Evolutionary conservation across 2,113 vertebrate genomes (phyloP).

Genomic region (Calidris pygmaea): DNA sequence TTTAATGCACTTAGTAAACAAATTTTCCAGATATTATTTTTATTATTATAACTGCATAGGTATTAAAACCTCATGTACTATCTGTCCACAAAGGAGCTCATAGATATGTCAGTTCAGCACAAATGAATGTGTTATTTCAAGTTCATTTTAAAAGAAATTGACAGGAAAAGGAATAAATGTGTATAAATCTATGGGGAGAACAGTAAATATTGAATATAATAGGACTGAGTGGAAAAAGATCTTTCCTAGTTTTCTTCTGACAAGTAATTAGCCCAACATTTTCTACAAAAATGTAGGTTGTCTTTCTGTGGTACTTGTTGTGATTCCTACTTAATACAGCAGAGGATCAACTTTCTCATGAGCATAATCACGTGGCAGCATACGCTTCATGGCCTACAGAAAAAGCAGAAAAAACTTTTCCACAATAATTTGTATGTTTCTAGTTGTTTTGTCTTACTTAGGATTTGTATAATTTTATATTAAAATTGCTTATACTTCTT

Average conservation of each 20-base stretch:
- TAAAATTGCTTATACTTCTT: background rate
- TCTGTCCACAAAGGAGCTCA: background rate
- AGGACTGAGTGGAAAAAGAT: background rate
- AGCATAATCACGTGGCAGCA: constrained; percentile 20
- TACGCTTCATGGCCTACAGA: background rate
- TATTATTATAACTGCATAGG: background rate
- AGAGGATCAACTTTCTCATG: background rate
- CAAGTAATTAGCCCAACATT: background rate
- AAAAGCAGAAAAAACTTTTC: background rate
- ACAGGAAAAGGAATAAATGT: background rate
- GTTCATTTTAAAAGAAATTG: background rate
- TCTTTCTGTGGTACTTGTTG: background rate
- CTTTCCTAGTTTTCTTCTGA: background rate
- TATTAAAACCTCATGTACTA: background rate
- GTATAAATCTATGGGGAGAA: background rate
- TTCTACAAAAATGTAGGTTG: background rate
- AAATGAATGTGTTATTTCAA: background rate
- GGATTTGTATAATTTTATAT: background rate
- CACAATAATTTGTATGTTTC: background rate
- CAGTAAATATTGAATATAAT: background rate
- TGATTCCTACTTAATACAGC: background rate
- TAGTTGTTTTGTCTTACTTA: background rate
- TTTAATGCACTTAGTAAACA: background rate
- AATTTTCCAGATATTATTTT: background rate
- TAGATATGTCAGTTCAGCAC: background rate